Base-by-base conservation (phyloP, 2,113 vertebrate species). In the Elephas maximus region DNA sequence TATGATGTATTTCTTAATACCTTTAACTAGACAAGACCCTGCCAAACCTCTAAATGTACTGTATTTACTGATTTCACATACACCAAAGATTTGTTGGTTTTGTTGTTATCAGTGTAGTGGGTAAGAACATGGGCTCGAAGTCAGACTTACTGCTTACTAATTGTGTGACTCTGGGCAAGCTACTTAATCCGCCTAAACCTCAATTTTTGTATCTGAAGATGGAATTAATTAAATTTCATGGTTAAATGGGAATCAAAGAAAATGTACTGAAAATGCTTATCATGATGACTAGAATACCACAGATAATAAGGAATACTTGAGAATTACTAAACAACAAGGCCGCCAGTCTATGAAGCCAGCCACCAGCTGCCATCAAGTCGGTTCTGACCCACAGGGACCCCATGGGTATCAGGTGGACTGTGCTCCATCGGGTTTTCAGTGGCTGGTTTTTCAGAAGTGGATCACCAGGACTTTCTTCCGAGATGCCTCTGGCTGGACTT, bases 161-260 rank as follows among this genome's bases (percentile, higher is more conserved):
- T 11, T 57, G 15, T 57, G 53, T 17, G 15, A 12, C 53, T 57
- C 53, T 57, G 53, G 53, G 14, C 37, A 95, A 95, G 20, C 90
- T 95, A 91, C 69, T 97, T 94, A 65, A 89, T 88, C n/a, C 48
- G 0, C 89, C 33, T 69, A 62, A 65, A 81, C n/a, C 30, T 96
- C 74, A 96, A 86, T 63, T 97, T 95, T n/a, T 51, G 8, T 41
- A 94, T 44, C 44, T 76, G 79, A 85, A 88, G 20, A 21, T 82
- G 8, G 41, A 26, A 85, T 69, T 85, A 77, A 81, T 30, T 67
- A 73, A 71, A 81, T 28, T 17, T 45, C 17, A 76, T 63, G 45
- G 44, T 82, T 89, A 74, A 11, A 62, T 45, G 57, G 92, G 33
- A 4, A 87, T 51, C 53, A 88, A 93, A 88, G 63, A 87, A 87